Evolutionary conservation across 2,113 vertebrate genomes (phyloP).

Genomic region (Corvus hawaiiensis): DNA sequence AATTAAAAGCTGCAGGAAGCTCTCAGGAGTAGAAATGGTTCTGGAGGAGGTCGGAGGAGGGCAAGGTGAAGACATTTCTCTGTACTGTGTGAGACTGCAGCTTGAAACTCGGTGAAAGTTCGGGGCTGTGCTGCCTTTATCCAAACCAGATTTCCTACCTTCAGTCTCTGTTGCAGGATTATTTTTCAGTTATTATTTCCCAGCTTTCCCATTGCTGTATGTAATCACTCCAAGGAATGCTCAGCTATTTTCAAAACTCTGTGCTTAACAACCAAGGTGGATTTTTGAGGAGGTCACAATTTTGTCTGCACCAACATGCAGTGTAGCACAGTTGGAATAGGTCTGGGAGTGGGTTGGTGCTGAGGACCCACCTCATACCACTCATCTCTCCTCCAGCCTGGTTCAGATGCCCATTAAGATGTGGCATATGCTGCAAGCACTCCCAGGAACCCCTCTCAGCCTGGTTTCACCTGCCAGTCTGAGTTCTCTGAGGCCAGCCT

Average conservation of each 20-base stretch:
- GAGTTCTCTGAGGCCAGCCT: not conserved
- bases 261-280: not conserved
- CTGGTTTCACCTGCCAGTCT: not conserved
- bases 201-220: not conserved
- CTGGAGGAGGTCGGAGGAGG: not conserved
- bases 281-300: not conserved
- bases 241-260: not conserved
- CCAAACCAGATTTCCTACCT: conserved; percentile 27
- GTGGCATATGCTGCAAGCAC: accelerated
- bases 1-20: not conserved
- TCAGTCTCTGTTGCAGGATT: not conserved
- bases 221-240: not conserved
- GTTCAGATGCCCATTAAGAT: not conserved
- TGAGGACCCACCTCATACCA: not conserved
- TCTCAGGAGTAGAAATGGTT: not conserved
- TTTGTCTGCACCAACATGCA: not conserved
- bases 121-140: not conserved
- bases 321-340: not conserved
- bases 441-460: not conserved
- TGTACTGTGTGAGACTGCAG: not conserved
- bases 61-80: not conserved
- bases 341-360: not conserved
- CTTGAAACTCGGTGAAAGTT: conserved; percentile 20
- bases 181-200: not conserved
- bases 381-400: not conserved